These are phyloP conservation scores for Dicycla oo DNA, from an alignment of 2,888 invertebrate species.

Conservation along the genomic window DNA sequence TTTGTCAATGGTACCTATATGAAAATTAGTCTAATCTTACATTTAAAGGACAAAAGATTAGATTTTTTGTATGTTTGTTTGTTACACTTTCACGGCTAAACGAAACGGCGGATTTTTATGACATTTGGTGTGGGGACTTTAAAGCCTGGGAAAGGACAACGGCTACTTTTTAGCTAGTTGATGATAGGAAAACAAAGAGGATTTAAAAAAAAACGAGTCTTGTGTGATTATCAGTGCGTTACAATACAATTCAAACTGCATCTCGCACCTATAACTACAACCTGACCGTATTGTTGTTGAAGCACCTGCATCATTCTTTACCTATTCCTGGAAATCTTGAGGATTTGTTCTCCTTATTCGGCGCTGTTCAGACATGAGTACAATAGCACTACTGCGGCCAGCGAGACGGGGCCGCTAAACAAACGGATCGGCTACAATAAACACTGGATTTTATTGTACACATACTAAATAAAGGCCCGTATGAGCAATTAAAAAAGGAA, in stretches of 20 bases:
- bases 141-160: too few species aligned
- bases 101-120: too few species aligned
- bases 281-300: background rate
- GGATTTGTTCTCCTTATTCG: constrained; percentile 2
- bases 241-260: background rate
- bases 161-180: too few species aligned
- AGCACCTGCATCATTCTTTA: background rate
- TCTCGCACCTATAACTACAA: background rate
- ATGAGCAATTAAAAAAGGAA: constrained; percentile 65
- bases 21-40: background rate
- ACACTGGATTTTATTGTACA: constrained; percentile 61
- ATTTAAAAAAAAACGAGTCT: background rate
- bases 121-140: too few species aligned
- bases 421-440: constrained; percentile 55
- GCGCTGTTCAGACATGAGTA: background rate
- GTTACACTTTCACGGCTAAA: too few species aligned
- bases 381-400: background rate
- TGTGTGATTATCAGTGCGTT: background rate
- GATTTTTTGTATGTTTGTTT: too few species aligned
- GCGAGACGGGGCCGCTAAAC: constrained; percentile 34
- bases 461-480: constrained; percentile 57
- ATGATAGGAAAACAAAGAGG: background rate
- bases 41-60: too few species aligned
- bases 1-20: too few species aligned
- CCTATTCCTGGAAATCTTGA: background rate